Evolutionary conservation across 2,113 vertebrate species (phyloP).

Genomic region (Polypterus senegalus): DNA sequence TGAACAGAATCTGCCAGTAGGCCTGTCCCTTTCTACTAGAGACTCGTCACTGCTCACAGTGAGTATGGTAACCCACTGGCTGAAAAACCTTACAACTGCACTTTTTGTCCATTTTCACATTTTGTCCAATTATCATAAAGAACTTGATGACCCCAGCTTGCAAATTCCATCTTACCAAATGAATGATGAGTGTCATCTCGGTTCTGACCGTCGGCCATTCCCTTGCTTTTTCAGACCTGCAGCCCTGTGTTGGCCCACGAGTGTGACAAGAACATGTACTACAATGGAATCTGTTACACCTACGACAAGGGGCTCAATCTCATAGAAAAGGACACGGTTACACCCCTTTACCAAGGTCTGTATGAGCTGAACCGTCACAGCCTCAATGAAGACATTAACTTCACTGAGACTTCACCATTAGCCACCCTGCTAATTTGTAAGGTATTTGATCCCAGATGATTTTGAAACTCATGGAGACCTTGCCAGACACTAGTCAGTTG

Average conservation of each 20-base stretch:
- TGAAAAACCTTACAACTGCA: no score
- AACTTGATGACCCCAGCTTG: no score
- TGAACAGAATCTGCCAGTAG: no score
- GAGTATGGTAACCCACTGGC: no score
- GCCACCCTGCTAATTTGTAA: not conserved
- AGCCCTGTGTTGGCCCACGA: slow-evolving; percentile 46
- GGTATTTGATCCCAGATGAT: not conserved
- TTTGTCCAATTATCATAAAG: no score
- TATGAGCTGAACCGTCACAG: not conserved
- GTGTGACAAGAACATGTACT: slow-evolving; percentile 55
- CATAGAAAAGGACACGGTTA: slow-evolving; percentile 14
- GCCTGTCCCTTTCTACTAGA: no score
- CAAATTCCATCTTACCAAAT: no score
- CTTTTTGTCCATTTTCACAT: no score
- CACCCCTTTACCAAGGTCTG: slow-evolving; percentile 51
- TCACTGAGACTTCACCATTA: not conserved
- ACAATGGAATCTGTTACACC: slow-evolving; percentile 58
- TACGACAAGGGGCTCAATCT: slow-evolving; percentile 22
- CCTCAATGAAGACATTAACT: not conserved
- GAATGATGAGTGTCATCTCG: no score
- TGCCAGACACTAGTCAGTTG: not conserved
- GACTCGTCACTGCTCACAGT: no score
- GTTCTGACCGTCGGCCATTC: not conserved
- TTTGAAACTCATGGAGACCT: not conserved
- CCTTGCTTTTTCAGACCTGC: slow-evolving; percentile 43